Conservation (phyloP, 1,140 invertebrate genomes). For the Drosophila hydei region DNA sequence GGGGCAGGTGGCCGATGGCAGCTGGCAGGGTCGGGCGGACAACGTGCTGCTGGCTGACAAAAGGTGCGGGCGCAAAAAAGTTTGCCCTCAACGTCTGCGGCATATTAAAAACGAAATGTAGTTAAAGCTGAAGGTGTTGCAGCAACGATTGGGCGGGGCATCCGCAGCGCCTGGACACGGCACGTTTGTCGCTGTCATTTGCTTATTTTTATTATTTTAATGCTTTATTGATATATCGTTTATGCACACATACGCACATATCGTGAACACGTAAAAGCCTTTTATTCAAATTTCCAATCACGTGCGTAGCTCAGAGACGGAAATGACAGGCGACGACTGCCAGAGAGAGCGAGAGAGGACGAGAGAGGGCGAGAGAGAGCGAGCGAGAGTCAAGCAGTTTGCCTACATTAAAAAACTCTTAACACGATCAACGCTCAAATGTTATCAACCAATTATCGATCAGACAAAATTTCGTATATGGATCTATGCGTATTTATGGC, state of each 20-base stretch:
- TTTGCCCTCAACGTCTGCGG: slow-evolving; percentile 21
- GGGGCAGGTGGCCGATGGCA: not conserved
- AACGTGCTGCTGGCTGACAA: slow-evolving; percentile 16
- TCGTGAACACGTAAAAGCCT: not conserved
- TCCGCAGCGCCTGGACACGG: not conserved
- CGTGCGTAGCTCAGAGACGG: slow-evolving; percentile 8
- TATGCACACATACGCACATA: not conserved
- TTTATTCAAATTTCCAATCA: slow-evolving; percentile 40
- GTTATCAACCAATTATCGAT: not conserved
- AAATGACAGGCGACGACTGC: slow-evolving; percentile 17
- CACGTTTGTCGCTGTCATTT: slow-evolving; percentile 34
- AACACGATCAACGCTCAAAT: not conserved
- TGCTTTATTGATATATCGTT: slow-evolving; percentile 24
- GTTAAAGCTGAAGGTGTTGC: slow-evolving; percentile 39
- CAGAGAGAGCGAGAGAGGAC: not conserved
- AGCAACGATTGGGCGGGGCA: slow-evolving; percentile 30
- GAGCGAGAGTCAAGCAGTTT: not conserved
- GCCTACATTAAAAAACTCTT: not conserved
- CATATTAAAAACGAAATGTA: slow-evolving; percentile 35
- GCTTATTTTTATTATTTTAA: slow-evolving; percentile 8
- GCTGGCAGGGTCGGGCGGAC: not conserved
- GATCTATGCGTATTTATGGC: not conserved
- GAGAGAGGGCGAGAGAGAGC: too few species aligned
- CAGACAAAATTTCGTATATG: not conserved
- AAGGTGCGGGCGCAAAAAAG: slow-evolving; percentile 12